Percentiles rank a stretch among this genome's conserved stretches.
phyloP scores from a whole-genome alignment of 2,797 vertebrate species.

The Danio albolineatus region DNA sequence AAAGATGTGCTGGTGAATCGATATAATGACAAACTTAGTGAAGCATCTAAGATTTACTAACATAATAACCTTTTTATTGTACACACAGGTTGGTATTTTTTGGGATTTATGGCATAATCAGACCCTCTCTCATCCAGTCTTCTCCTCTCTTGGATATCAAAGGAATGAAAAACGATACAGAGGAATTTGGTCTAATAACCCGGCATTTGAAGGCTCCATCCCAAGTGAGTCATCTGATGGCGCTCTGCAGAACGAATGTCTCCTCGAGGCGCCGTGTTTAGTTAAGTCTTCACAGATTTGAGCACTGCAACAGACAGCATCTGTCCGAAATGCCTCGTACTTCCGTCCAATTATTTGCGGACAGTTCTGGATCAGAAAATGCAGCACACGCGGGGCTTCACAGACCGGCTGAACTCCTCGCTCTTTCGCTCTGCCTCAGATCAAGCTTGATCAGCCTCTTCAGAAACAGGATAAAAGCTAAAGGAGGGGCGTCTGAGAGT shows the following conservation, averaged over 20 bases:
- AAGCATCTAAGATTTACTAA: background rate
- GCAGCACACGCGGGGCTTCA: constrained; percentile 8
- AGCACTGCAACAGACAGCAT: constrained; percentile 42
- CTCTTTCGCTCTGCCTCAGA: constrained; percentile 18
- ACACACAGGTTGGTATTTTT: background rate
- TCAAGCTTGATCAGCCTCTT: constrained; percentile 40
- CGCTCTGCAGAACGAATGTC: background rate
- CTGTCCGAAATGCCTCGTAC: constrained; percentile 41
- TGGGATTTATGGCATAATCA: background rate
- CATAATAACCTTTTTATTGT: background rate
- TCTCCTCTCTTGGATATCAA: constrained; percentile 1
- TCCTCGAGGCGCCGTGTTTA: constrained; percentile 27
- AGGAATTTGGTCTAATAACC: constrained; percentile 30
- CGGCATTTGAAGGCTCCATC: background rate
- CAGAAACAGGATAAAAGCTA: constrained; percentile 42
- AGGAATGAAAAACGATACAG: background rate
- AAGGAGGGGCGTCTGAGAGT: constrained; percentile 37
- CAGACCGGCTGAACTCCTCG: constrained; percentile 22
- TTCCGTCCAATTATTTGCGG: constrained; percentile 37
- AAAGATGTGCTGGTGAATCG: background rate
- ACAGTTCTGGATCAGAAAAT: constrained; percentile 40
- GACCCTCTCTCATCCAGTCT: background rate
- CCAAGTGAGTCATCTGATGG: constrained; percentile 16
- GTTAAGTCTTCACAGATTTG: constrained; percentile 37
- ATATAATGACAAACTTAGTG: background rate